These are phyloP conservation scores for Parnassius glacialis DNA, from an alignment of 2,888 invertebrate species.

Conservation along the genomic window DNA sequence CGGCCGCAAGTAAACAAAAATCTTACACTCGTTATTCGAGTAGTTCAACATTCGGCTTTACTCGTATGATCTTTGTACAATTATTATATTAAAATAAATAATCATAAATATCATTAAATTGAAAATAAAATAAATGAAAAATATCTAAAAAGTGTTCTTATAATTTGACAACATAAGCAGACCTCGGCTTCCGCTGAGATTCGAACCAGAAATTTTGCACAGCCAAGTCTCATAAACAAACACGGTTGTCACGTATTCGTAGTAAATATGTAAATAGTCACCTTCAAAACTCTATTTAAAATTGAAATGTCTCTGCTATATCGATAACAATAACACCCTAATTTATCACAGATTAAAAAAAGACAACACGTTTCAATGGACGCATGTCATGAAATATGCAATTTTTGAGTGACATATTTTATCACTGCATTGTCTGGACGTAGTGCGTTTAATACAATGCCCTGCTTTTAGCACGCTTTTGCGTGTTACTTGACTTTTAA, in stretches of 20 bases:
- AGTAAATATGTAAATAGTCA: too few relatives aligned
- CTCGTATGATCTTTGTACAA: too few relatives aligned
- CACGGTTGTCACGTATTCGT: too few relatives aligned
- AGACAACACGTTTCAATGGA: constrained; percentile 14
- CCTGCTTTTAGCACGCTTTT: constrained; percentile 18
- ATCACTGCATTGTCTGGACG: constrained; percentile 25
- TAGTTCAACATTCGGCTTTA: too few relatives aligned
- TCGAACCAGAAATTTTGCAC: too few relatives aligned
- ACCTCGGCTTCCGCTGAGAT: too few relatives aligned
- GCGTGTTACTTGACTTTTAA: constrained; percentile 17
- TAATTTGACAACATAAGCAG: too few relatives aligned
- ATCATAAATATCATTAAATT: not conserved
- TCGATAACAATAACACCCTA: constrained; percentile 21
- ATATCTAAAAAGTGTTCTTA: constrained; percentile 9
- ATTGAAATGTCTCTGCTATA: constrained; percentile 16
- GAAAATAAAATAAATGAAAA: not conserved
- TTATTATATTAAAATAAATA: too few relatives aligned
- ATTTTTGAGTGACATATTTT: constrained; percentile 28
- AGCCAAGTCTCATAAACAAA: too few relatives aligned
- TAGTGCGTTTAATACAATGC: constrained; percentile 23
- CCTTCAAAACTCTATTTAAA: not conserved
- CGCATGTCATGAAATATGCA: constrained; percentile 24
- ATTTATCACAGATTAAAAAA: constrained; percentile 23
- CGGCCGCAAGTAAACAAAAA: too few relatives aligned
- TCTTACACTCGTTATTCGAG: too few relatives aligned